phyloP scores from a whole-genome alignment of 2,888 invertebrate genomes.

The Eueremaeus valkanovi region DNA sequence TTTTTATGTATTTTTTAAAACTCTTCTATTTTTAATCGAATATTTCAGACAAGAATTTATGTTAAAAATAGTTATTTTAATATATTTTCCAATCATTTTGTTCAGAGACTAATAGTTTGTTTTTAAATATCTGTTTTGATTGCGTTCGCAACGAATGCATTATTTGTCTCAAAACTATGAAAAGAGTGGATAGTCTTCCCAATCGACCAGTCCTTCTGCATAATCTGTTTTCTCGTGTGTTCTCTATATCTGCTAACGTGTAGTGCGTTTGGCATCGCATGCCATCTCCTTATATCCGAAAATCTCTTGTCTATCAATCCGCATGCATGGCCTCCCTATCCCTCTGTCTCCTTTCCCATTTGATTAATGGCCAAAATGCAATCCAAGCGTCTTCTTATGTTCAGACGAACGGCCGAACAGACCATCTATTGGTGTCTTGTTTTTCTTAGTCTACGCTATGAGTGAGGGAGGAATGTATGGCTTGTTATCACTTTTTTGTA shows the following conservation, averaged over 20 bases:
- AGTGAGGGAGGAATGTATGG: constrained; percentile 23
- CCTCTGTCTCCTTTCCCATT: constrained; percentile 24
- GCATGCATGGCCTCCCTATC: too few relatives aligned
- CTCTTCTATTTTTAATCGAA: not conserved
- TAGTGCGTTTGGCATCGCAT: not conserved
- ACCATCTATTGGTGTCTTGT: constrained; percentile 20
- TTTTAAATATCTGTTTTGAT: too few relatives aligned
- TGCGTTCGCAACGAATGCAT: too few relatives aligned
- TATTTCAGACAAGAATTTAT: too few relatives aligned
- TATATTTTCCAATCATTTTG: too few relatives aligned
- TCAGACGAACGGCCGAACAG: constrained; percentile 13
- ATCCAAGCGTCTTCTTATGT: constrained; percentile 19
- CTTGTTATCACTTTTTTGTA: constrained; percentile 22
- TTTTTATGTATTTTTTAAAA: not conserved
- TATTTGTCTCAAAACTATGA: too few relatives aligned
- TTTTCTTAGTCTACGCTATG: constrained; percentile 3
- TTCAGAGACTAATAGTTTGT: too few relatives aligned
- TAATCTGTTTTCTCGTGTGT: not conserved
- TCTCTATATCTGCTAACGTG: not conserved
- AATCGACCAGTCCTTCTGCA: not conserved
- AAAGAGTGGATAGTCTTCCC: too few relatives aligned
- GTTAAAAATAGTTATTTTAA: too few relatives aligned
- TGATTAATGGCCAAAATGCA: constrained; percentile 30
- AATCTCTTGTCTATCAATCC: too few relatives aligned
- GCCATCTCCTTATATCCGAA: not conserved